Percentiles rank a stretch among this genome's conserved stretches.
These are phyloP conservation scores for Calephelis nemesis DNA, from an alignment of 1,140 invertebrate species.

Conservation along the genomic window DNA sequence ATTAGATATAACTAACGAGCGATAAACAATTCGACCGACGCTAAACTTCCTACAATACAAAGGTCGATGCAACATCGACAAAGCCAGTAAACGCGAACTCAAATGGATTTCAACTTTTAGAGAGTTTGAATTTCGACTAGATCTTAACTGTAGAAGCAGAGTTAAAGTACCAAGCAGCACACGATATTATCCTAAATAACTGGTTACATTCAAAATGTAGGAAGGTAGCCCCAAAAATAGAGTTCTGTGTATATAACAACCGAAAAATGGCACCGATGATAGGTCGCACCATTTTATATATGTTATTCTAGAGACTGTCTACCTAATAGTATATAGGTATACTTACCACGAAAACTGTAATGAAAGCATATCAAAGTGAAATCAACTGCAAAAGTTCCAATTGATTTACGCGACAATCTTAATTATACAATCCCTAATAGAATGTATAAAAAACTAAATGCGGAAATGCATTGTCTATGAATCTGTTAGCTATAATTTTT, in stretches of 20 bases:
- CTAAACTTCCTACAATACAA: conserved; percentile 44
- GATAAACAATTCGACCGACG: conserved; percentile 45
- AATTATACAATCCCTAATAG: too few species aligned
- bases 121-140: conserved; percentile 12
- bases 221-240: conserved; percentile 37
- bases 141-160: conserved; percentile 17
- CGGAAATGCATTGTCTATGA: neutral
- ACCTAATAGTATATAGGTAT: conserved; percentile 28
- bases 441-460: neutral
- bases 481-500: neutral
- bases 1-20: conserved; percentile 62
- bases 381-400: conserved; percentile 2
- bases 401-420: neutral
- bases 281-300: conserved; percentile 60
- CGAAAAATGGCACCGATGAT: conserved; percentile 68
- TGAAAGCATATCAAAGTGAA: neutral
- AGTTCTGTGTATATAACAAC: conserved; percentile 60
- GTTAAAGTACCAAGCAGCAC: conserved; percentile 9
- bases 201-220: conserved; percentile 18
- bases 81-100: conserved; percentile 37
- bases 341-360: neutral
- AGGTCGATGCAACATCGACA: conserved; percentile 29
- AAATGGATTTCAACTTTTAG: conserved; percentile 30
- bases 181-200: conserved; percentile 17
- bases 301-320: conserved; percentile 44